Evolutionary conservation across 2,797 vertebrate species (phyloP).

Genomic region (Triplophysa bombifrons): DNA sequence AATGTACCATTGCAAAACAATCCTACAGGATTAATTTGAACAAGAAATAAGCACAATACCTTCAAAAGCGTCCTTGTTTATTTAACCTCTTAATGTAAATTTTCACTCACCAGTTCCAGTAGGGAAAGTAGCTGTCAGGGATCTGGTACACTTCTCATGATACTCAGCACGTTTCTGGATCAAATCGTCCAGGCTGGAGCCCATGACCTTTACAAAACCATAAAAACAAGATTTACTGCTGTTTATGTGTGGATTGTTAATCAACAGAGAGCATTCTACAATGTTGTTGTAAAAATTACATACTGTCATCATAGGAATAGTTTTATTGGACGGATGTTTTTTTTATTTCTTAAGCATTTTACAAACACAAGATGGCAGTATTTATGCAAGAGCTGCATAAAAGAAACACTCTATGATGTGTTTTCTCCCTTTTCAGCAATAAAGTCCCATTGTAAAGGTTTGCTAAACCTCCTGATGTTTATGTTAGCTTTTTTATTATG

Average conservation of each 20-base stretch:
- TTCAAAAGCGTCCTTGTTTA: not conserved
- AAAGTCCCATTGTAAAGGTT: not conserved
- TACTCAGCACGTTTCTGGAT: slow-evolving; percentile 83
- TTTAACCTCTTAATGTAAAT: not conserved
- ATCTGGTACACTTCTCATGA: slow-evolving; percentile 81
- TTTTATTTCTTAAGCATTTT: not conserved
- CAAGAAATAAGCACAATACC: not conserved
- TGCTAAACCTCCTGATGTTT: not conserved
- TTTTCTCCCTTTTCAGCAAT: not conserved
- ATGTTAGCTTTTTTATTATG: not conserved
- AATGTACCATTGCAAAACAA: slow-evolving; percentile 87
- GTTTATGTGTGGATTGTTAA: not conserved
- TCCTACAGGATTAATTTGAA: slow-evolving; percentile 67
- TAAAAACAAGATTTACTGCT: not conserved
- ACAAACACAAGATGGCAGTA: slow-evolving; percentile 50
- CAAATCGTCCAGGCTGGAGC: slow-evolving; percentile 81
- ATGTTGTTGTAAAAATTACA: not conserved
- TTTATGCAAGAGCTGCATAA: slow-evolving; percentile 16
- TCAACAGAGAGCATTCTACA: not conserved
- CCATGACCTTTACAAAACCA: slow-evolving; percentile 69
- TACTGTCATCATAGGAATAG: not conserved
- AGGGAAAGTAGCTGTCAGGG: slow-evolving; percentile 61
- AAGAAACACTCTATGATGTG: not conserved
- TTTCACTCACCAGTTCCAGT: slow-evolving; percentile 77
- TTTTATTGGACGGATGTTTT: not conserved